Evolutionary conservation across 2,113 vertebrate species (phyloP), one percentile per base, ranked within the genome.

Genomic region (Orthonyx spaldingii): DNA sequence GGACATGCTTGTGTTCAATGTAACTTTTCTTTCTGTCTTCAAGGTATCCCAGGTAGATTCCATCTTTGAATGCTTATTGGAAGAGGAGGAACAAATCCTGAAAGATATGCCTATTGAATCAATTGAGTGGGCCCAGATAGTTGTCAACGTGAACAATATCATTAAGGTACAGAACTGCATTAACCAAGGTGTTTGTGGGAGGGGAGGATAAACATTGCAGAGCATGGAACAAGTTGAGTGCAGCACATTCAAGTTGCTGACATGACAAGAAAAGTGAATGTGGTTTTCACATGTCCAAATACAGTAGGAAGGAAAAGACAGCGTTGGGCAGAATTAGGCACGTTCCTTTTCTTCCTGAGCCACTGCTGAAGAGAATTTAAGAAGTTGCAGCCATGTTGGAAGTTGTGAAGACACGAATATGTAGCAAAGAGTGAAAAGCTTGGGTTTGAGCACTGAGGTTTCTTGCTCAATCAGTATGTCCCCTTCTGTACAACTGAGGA

Each of bases 11-110:
- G 26, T 83, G 19, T 35, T 90, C 50, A 52, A 0, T 81, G 47
- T 28, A 52, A 12, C 75, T 75, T 65, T 83, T 78, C 27, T 39
- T 82, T 69, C 32, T 78, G 1, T 71, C 76, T 90, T 76, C 47
- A 97, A 99, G 99, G 99, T 99, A n/a, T 99, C 99, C 33, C 98
- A 98, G 94, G 98, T 99, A 93, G 99, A 99, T 81, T 98, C 98
- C 0, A 98, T 99, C 94, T 99, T 99, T 20, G 99, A 99, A 70
- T 99, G 98, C 75, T 97, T 99, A 68, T 96, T 99, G 87, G 99
- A 99, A 74, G 98, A 99, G 9, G 99, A 99, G 91, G 99, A 99
- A 66, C 98, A 98, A 60, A 97, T 98, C 70, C 97, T 99, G 93
- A 98, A 98, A 94, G 98, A 98, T 37, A 96, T 83, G 17, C 92